Evolutionary conservation across 1,140 invertebrate genomes (phyloP).

Genomic region (Whitmania pigra): DNA sequence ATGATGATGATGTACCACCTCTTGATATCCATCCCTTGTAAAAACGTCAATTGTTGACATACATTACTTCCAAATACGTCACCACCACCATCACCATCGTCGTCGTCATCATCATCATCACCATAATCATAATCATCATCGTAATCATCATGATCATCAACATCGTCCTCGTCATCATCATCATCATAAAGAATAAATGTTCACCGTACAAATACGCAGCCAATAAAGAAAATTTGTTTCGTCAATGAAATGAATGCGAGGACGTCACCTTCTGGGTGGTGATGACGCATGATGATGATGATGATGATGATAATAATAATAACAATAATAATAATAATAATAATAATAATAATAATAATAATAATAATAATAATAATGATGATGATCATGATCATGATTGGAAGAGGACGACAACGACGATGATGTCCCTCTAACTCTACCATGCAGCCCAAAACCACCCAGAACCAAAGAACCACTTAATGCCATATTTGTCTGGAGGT

Average conservation of each 20-base stretch:
- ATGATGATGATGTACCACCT: too few species aligned
- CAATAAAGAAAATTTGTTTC: slow-evolving; percentile 5
- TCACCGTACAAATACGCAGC: neutral
- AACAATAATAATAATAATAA: too few species aligned
- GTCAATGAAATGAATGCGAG: neutral
- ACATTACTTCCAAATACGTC: too few species aligned
- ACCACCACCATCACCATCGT: too few species aligned
- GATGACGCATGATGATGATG: neutral
- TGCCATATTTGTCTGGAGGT: too few species aligned
- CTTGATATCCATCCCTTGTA: too few species aligned
- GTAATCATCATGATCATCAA: neutral
- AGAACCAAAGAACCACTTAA: too few species aligned
- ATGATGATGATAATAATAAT: neutral
- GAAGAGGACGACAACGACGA: neutral
- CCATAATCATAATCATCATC: neutral
- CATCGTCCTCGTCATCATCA: neutral
- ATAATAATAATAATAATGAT: neutral
- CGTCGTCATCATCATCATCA: too few species aligned
- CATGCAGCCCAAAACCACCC: too few species aligned
- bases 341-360: too few species aligned
- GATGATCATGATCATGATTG: neutral
- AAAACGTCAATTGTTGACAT: too few species aligned
- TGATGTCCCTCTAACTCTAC: neutral
- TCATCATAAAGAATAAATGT: neutral
- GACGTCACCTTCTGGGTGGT: neutral